phyloP scores from a whole-genome alignment of 2,888 invertebrate genomes.

The Theretra japonica region DNA sequence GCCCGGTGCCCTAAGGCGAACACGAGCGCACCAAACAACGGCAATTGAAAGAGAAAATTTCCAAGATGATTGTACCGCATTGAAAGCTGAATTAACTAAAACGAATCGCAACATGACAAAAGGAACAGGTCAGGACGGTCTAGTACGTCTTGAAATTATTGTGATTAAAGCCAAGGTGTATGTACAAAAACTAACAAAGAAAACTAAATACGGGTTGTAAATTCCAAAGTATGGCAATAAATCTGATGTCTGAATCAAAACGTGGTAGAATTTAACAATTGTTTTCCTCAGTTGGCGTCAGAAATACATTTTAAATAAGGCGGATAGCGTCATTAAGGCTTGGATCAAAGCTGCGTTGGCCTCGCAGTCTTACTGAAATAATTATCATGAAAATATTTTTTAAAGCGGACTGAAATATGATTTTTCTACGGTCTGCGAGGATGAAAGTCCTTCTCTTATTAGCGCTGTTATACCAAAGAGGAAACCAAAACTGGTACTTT shows the following conservation, averaged over 20 bases:
- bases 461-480: too few relatives aligned
- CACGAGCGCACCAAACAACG: conserved; percentile 12
- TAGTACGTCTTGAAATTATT: background rate
- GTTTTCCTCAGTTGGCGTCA: conserved; percentile 3
- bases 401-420: too few relatives aligned
- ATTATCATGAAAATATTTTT: background rate
- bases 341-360: background rate
- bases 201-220: background rate
- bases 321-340: background rate
- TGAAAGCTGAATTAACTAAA: conserved; percentile 27
- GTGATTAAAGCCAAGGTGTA: background rate
- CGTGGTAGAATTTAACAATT: conserved; percentile 9
- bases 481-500: too few relatives aligned
- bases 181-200: background rate
- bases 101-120: conserved; percentile 24
- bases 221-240: background rate
- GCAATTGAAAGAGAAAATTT: conserved; percentile 26
- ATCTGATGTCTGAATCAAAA: conserved; percentile 6
- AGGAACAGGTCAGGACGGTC: background rate
- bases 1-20: conserved; percentile 7
- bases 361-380: background rate
- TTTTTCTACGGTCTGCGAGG: too few relatives aligned
- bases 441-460: too few relatives aligned
- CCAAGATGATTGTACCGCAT: conserved; percentile 6
- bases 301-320: conserved; percentile 1